phyloP scores from a whole-genome alignment of 2,797 vertebrate species.

The Schizothorax lantsangensis region DNA sequence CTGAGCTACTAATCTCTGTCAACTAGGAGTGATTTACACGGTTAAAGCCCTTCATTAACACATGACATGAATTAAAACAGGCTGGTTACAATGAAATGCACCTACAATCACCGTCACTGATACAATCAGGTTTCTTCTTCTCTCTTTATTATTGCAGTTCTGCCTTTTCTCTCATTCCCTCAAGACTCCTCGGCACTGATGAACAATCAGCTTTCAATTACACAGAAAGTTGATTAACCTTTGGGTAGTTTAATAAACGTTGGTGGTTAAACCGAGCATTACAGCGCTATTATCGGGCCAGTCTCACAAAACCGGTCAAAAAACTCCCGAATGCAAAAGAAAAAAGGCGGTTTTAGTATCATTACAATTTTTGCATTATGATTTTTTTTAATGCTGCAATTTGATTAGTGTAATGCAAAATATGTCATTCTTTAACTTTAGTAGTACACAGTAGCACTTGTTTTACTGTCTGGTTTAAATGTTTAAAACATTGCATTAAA shows the following conservation, averaged over 20 bases:
- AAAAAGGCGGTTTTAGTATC: not conserved
- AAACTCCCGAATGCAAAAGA: not conserved
- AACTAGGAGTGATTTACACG: constrained; percentile 17
- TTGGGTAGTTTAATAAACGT: constrained; percentile 1
- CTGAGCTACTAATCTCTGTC: constrained; percentile 77
- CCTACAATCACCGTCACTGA: constrained; percentile 6
- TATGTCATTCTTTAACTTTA: not conserved
- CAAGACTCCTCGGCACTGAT: constrained; percentile 1
- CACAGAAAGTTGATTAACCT: constrained; percentile 11
- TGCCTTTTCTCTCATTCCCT: not conserved
- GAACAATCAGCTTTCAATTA: not conserved
- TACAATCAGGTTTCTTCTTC: not conserved
- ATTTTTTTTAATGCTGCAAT: not conserved
- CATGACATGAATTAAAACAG: not conserved
- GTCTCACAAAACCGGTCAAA: constrained; percentile 2
- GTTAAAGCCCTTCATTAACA: constrained; percentile 13
- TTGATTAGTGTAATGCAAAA: not conserved
- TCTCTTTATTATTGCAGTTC: not conserved
- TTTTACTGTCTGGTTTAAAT: not conserved
- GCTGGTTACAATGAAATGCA: not conserved
- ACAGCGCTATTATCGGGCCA: not conserved
- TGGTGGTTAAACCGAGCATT: not conserved
- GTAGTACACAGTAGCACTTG: not conserved
- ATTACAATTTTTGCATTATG: not conserved
- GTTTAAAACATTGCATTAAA: not conserved